These are phyloP conservation scores for Pelosia muscerda DNA, from an alignment of 2,888 invertebrate genomes.

Conservation along the genomic window DNA sequence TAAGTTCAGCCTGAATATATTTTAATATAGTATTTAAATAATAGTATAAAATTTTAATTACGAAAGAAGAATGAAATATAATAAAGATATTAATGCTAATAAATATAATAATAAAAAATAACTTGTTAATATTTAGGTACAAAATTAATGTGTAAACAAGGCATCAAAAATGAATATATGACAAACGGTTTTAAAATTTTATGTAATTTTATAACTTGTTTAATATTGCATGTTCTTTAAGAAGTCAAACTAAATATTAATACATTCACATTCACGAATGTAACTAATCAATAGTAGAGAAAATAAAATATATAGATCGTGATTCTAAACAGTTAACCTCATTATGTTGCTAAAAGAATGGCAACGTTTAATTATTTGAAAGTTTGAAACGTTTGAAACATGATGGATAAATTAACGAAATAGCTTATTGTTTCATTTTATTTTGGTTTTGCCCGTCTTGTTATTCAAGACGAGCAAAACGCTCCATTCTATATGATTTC, in stretches of 20 bases:
- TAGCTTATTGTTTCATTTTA: not conserved
- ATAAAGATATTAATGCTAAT: not conserved
- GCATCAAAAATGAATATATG: not conserved
- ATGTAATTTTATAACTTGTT: not conserved
- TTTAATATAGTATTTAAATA: not conserved
- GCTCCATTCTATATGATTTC: not conserved
- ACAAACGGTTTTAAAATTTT: not conserved
- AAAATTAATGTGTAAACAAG: conserved; percentile 2
- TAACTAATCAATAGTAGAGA: not conserved
- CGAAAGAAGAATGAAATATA: not conserved
- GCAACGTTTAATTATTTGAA: conserved; percentile 11
- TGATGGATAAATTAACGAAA: not conserved
- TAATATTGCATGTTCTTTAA: not conserved
- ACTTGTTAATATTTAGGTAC: not conserved
- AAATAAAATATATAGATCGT: not conserved
- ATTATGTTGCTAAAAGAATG: conserved; percentile 11
- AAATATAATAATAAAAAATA: not conserved
- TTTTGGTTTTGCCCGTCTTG: not conserved
- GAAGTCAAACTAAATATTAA: not conserved
- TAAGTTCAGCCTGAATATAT: conserved; percentile 50
- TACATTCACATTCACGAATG: not conserved
- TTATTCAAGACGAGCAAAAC: too few species aligned
- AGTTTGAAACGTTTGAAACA: conserved; percentile 10
- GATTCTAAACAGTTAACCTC: conserved; percentile 7
- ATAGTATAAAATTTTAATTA: not conserved